Conservation (phyloP, 2,888 invertebrate genomes). For the Eueremaeus valkanovi region DNA sequence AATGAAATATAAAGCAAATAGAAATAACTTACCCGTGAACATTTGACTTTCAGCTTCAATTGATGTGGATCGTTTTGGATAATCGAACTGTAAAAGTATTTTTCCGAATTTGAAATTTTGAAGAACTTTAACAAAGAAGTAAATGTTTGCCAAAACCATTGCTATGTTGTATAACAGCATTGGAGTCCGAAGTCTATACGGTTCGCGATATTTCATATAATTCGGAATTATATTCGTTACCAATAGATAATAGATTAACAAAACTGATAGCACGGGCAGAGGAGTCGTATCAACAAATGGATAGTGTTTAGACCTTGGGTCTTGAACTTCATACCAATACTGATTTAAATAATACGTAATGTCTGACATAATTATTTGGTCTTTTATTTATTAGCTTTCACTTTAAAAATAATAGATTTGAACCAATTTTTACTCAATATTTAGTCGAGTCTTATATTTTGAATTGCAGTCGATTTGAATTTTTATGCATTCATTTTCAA, state of each 20-base stretch:
- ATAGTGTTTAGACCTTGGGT: slow-evolving; percentile 25
- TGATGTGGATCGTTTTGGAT: not conserved
- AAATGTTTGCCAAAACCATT: not conserved
- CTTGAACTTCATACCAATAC: slow-evolving; percentile 34
- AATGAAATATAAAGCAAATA: too few relatives aligned
- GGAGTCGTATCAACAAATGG: not conserved
- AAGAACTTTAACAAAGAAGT: not conserved
- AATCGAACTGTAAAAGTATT: not conserved
- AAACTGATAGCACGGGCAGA: not conserved
- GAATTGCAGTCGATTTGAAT: too few relatives aligned
- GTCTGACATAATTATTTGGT: too few relatives aligned
- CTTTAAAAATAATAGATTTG: too few relatives aligned
- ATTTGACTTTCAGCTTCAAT: too few relatives aligned
- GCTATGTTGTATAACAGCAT: not conserved
- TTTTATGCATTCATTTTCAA: too few relatives aligned
- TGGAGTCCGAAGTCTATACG: not conserved
- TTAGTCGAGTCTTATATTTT: too few relatives aligned
- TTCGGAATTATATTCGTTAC: not conserved
- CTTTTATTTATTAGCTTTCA: too few relatives aligned
- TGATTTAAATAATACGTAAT: slow-evolving; percentile 32
- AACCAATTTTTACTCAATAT: too few relatives aligned
- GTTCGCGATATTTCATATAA: not conserved
- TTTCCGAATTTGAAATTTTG: not conserved
- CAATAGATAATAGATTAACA: slow-evolving; percentile 8
- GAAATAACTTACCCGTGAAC: too few relatives aligned